Evolutionary conservation across 2,113 vertebrate genomes (phyloP).

Genomic region (Monopterus albus): DNA sequence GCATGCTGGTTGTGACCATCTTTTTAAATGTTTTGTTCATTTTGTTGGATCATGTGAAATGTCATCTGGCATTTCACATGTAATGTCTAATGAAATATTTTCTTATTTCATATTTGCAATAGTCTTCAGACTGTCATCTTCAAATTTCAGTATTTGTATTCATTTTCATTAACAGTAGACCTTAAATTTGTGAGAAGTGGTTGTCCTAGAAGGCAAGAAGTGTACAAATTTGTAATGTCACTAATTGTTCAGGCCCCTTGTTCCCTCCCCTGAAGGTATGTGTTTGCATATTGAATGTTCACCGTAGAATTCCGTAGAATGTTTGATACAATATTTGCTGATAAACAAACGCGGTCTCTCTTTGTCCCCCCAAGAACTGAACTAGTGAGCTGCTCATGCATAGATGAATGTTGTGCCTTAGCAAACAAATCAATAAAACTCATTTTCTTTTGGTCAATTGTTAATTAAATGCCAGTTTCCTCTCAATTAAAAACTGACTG

Average conservation of each 20-base stretch:
- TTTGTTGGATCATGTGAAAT: too few species aligned
- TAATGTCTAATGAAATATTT: too few species aligned
- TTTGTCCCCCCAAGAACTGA: constrained; percentile 48
- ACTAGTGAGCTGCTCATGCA: constrained; percentile 48
- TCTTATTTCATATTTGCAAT: too few species aligned
- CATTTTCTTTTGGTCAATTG: constrained; percentile 80
- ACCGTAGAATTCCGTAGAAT: constrained; percentile 28
- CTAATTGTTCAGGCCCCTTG: background rate
- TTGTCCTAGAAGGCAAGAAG: too few species aligned
- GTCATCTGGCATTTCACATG: too few species aligned
- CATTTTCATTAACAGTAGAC: background rate
- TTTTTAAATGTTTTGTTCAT: too few species aligned
- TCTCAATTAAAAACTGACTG: constrained; percentile 74
- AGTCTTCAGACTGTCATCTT: background rate
- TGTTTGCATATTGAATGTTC: constrained; percentile 21
- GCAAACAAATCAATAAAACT: constrained; percentile 82
- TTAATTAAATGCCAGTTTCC: constrained; percentile 79
- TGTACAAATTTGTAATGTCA: constrained; percentile 2
- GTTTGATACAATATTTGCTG: constrained; percentile 56
- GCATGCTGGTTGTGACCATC: too few species aligned
- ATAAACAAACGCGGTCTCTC: constrained; percentile 60
- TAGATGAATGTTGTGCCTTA: constrained; percentile 66
- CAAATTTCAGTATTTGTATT: background rate
- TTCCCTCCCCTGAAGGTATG: constrained; percentile 3
- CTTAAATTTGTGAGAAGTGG: background rate